phyloP scores from a whole-genome alignment of 1,140 invertebrate genomes.

The Eupristina koningsbergeri region DNA sequence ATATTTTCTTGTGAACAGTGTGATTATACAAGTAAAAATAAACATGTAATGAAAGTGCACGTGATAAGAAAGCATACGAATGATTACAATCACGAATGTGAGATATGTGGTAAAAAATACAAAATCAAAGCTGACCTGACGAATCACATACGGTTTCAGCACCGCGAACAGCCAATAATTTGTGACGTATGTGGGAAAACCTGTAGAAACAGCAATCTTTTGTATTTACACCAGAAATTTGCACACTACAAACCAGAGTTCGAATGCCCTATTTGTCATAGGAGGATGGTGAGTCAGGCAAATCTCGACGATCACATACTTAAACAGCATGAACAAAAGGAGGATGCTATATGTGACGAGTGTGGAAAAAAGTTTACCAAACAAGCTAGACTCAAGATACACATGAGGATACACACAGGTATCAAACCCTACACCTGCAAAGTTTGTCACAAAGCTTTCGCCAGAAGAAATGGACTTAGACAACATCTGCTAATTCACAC shows the following conservation, averaged over 20 bases:
- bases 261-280: conserved; percentile 69
- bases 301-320: conserved; percentile 73
- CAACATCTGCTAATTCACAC: conserved; percentile 86
- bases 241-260: conserved; percentile 71
- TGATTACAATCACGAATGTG: conserved; percentile 72
- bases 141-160: conserved; percentile 78
- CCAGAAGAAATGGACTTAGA: conserved; percentile 66
- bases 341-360: conserved; percentile 73
- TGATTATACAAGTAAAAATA: conserved; percentile 70
- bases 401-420: conserved; percentile 78
- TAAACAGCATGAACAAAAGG: conserved; percentile 68
- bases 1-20: conserved; percentile 65
- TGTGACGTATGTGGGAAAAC: conserved; percentile 81
- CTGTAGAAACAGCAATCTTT: conserved; percentile 68
- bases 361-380: conserved; percentile 76
- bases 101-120: conserved; percentile 75
- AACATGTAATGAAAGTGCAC: conserved; percentile 70
- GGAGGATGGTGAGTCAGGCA: conserved; percentile 70
- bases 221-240: conserved; percentile 71
- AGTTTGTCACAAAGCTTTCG: conserved; percentile 76
- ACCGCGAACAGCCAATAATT: conserved; percentile 78
- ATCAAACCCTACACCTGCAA: conserved; percentile 77
- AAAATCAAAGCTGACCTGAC: conserved; percentile 76
- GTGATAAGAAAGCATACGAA: conserved; percentile 69
- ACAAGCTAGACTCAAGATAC: conserved; percentile 76